phyloP scores from a whole-genome alignment of 2,888 invertebrate species.

The Tetragonisca angustula region DNA sequence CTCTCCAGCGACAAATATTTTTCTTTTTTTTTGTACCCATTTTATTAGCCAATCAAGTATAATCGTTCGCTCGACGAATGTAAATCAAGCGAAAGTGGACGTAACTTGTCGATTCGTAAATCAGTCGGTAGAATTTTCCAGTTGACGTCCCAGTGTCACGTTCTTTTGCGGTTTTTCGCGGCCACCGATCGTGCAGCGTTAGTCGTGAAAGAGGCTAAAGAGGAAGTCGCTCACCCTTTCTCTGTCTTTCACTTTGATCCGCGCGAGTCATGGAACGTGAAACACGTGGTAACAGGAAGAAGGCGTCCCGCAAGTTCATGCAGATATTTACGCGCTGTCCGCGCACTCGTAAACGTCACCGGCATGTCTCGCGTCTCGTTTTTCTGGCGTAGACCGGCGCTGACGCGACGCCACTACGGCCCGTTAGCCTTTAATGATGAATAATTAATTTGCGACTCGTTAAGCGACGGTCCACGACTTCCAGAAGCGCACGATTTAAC shows the following conservation, averaged over 20 bases:
- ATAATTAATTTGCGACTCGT: slow-evolving; percentile 72
- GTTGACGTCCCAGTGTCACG: not conserved
- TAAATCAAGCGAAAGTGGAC: slow-evolving; percentile 41
- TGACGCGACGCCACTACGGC: slow-evolving; percentile 60
- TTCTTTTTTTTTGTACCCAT: not conserved
- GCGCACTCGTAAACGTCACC: slow-evolving; percentile 77
- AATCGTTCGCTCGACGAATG: not conserved
- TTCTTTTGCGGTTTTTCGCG: slow-evolving; percentile 31
- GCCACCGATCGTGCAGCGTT: not conserved
- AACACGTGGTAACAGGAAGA: slow-evolving; percentile 67
- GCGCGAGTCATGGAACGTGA: slow-evolving; percentile 49
- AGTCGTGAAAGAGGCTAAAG: not conserved
- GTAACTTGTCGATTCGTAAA: slow-evolving; percentile 26
- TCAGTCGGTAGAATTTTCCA: slow-evolving; percentile 26
- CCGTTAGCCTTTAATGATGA: slow-evolving; percentile 70
- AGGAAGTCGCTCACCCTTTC: slow-evolving; percentile 1
- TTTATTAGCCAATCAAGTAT: slow-evolving; percentile 29
- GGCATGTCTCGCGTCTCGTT: slow-evolving; percentile 65
- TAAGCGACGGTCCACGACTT: slow-evolving; percentile 37
- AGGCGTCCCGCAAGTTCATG: slow-evolving; percentile 74
- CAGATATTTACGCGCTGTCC: slow-evolving; percentile 77
- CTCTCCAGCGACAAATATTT: not conserved
- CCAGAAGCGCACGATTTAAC: slow-evolving; percentile 25
- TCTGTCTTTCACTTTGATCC: slow-evolving; percentile 40
- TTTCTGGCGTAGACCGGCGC: slow-evolving; percentile 52